Evolutionary conservation across 1,140 invertebrate genomes (phyloP).

Genomic region (Bombus picipes): DNA sequence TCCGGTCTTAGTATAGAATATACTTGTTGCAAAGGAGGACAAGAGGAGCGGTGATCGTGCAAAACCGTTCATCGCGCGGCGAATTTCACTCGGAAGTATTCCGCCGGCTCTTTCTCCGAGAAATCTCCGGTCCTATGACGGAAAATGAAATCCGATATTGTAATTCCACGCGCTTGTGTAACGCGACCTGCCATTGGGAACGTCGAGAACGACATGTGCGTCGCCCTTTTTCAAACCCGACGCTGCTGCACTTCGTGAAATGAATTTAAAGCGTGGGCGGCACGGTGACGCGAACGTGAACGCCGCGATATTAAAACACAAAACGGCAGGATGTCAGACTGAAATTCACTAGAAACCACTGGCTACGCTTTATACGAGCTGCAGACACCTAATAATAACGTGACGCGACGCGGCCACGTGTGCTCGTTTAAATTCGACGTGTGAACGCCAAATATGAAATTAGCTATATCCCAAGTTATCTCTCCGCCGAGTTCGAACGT

Average conservation of each 20-base stretch:
- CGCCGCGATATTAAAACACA: slow-evolving; percentile 32
- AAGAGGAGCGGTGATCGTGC: slow-evolving; percentile 37
- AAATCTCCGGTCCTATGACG: slow-evolving; percentile 28
- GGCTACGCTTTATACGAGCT: slow-evolving; percentile 3
- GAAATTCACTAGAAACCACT: slow-evolving; percentile 20
- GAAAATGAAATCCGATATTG: slow-evolving; percentile 54
- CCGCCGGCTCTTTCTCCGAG: slow-evolving; percentile 21
- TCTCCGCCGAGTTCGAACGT: neutral
- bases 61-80: slow-evolving; percentile 35
- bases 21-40: slow-evolving; percentile 37
- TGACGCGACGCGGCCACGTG: neutral
- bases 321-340: slow-evolving; percentile 6
- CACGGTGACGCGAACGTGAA: neutral
- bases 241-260: slow-evolving; percentile 42
- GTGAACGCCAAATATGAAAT: slow-evolving; percentile 1
- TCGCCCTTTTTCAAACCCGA: slow-evolving; percentile 36
- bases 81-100: slow-evolving; percentile 28
- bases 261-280: slow-evolving; percentile 39
- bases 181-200: slow-evolving; percentile 32
- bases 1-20: neutral
- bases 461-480: neutral
- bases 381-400: slow-evolving; percentile 1
- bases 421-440: slow-evolving; percentile 2
- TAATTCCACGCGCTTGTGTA: slow-evolving; percentile 46
- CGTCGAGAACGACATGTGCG: slow-evolving; percentile 21